Evolutionary conservation across 2,113 vertebrate species (phyloP).

Genomic region (Sturnira hondurensis): DNA sequence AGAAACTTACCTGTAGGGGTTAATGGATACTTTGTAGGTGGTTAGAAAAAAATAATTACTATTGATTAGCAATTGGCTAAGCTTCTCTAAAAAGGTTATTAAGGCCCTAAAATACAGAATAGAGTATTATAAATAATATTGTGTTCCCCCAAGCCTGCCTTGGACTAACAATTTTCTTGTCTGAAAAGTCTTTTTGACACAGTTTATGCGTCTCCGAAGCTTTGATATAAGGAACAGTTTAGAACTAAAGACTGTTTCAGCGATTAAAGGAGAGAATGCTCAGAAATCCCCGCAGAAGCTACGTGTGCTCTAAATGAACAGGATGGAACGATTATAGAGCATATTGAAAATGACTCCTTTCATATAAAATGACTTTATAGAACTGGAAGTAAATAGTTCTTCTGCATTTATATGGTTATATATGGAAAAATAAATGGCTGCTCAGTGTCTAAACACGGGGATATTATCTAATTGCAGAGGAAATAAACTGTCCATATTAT

Average conservation of each 20-base stretch:
- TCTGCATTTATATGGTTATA: background rate
- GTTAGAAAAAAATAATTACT: slow-evolving; percentile 81
- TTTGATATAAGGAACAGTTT: slow-evolving; percentile 75
- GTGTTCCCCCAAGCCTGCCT: slow-evolving; percentile 70
- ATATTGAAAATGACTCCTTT: background rate
- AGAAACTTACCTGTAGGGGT: slow-evolving; percentile 59
- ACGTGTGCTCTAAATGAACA: background rate
- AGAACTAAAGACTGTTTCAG: slow-evolving; percentile 72
- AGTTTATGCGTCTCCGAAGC: slow-evolving; percentile 74
- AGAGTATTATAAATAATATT: slow-evolving; percentile 72
- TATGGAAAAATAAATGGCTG: background rate
- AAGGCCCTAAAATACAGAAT: slow-evolving; percentile 69
- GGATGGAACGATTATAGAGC: slow-evolving; percentile 17
- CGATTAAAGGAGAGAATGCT: slow-evolving; percentile 69
- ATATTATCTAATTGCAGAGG: background rate
- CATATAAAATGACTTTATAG: background rate
- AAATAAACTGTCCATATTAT: background rate
- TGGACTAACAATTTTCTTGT: slow-evolving; percentile 62
- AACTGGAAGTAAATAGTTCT: background rate
- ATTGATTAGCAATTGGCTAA: slow-evolving; percentile 81
- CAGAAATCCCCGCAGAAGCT: background rate
- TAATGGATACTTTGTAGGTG: slow-evolving; percentile 71
- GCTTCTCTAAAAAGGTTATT: slow-evolving; percentile 77
- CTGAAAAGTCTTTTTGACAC: slow-evolving; percentile 77
- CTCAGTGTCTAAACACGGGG: background rate